phyloP scores from a whole-genome alignment of 2,888 invertebrate genomes.

The Diplazon laetatorius region DNA sequence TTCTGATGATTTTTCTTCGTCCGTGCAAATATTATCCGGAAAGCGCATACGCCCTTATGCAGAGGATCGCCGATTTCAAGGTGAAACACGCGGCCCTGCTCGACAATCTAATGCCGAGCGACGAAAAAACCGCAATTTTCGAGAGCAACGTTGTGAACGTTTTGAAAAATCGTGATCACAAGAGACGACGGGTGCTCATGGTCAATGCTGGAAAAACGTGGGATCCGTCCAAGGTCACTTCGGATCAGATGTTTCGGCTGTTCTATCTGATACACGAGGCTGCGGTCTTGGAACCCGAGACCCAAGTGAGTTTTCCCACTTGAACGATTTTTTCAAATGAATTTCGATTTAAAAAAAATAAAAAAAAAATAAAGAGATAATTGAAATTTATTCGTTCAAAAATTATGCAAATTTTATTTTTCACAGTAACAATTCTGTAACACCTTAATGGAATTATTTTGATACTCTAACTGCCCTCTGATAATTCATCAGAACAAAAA shows the following conservation, averaged over 20 bases:
- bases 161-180: conserved; percentile 89
- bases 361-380: too few species aligned
- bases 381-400: too few species aligned
- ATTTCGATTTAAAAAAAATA: too few species aligned
- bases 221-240: conserved; percentile 89
- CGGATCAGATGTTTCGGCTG: conserved; percentile 90
- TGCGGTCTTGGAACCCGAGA: conserved; percentile 90
- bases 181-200: conserved; percentile 89
- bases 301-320: conserved; percentile 84
- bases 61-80: conserved; percentile 89
- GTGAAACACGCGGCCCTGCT: conserved; percentile 87
- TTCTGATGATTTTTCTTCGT: conserved; percentile 90
- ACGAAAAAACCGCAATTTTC: conserved; percentile 87
- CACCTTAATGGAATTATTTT: too few species aligned
- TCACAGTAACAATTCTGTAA: too few species aligned
- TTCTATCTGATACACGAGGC: conserved; percentile 92
- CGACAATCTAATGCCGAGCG: conserved; percentile 86
- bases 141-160: conserved; percentile 91
- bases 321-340: neutral
- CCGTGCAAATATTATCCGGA: conserved; percentile 93
- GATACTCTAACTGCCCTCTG: too few species aligned
- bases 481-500: too few species aligned
- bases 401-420: too few species aligned
- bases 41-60: conserved; percentile 92
- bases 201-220: conserved; percentile 89